These are phyloP conservation scores for Tenodera sinensis DNA, from an alignment of 2,888 invertebrate genomes.

Conservation along the genomic window DNA sequence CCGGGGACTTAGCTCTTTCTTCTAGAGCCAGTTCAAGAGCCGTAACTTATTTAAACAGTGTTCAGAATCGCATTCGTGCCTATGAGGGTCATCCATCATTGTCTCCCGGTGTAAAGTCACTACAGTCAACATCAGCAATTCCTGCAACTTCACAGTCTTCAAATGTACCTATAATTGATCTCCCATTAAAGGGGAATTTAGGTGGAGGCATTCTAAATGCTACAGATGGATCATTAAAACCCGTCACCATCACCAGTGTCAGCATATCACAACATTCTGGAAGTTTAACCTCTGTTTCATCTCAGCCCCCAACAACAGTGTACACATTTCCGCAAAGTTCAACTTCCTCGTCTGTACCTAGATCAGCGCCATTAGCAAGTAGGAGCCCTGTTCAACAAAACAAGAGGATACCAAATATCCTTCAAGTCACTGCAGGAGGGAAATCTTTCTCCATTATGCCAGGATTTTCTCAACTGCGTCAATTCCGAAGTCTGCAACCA, in stretches of 20 bases:
- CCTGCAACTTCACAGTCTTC: constrained; percentile 29
- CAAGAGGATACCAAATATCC: constrained; percentile 57
- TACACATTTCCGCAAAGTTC: neutral
- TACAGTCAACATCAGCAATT: neutral
- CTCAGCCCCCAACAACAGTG: neutral
- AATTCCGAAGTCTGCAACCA: constrained; percentile 42
- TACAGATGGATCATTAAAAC: neutral
- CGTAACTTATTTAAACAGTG: constrained; percentile 72
- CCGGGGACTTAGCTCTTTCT: constrained; percentile 56
- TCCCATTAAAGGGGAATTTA: constrained; percentile 13
- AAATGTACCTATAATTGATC: constrained; percentile 25
- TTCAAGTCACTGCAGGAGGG: constrained; percentile 74
- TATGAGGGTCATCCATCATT: constrained; percentile 54
- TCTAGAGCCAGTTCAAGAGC: constrained; percentile 71
- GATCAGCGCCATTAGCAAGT: neutral
- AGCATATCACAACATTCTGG: neutral
- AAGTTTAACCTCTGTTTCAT: neutral
- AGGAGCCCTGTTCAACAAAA: constrained; percentile 33
- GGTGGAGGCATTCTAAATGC: neutral
- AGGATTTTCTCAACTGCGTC: constrained; percentile 15
- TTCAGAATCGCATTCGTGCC: constrained; percentile 71
- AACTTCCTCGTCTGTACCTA: neutral
- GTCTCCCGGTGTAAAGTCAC: constrained; percentile 13
- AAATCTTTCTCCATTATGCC: constrained; percentile 55
- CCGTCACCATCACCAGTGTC: neutral